phyloP scores from a whole-genome alignment of 1,140 invertebrate genomes.

The Drosophila tsacasi region DNA sequence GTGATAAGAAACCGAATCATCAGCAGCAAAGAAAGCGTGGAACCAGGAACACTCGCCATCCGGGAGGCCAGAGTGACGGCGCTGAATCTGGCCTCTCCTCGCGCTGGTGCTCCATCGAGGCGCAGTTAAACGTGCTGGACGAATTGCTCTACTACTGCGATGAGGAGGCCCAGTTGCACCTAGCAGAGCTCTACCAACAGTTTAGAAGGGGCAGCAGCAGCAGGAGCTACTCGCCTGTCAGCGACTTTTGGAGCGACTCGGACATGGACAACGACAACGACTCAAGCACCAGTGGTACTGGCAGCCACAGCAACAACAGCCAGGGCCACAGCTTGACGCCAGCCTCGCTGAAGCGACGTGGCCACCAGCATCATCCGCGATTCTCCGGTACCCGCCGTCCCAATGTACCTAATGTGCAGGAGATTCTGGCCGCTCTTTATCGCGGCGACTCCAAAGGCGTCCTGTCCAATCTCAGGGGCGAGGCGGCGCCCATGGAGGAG shows the following conservation, averaged over 20 bases:
- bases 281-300: conserved; percentile 86
- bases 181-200: conserved; percentile 66
- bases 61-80: conserved; percentile 30
- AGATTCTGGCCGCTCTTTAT: conserved; percentile 83
- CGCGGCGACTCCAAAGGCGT: conserved; percentile 76
- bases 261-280: conserved; percentile 69
- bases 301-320: conserved; percentile 87
- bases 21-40: conserved; percentile 40
- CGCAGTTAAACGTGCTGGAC: conserved; percentile 74
- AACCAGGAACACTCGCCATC: conserved; percentile 20
- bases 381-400: conserved; percentile 85
- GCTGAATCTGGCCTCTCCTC: conserved; percentile 70
- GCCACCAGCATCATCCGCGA: conserved; percentile 92
- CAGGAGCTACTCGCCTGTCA: conserved; percentile 28
- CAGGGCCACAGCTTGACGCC: conserved; percentile 50
- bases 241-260: conserved; percentile 66
- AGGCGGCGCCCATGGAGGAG: conserved; percentile 14
- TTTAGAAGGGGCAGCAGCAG: conserved; percentile 40
- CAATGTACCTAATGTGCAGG: conserved; percentile 81
- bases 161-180: conserved; percentile 69
- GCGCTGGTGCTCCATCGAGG: conserved; percentile 79
- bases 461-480: conserved; percentile 68
- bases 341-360: conserved; percentile 88
- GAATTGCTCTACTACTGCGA: conserved; percentile 77
- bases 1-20: conserved; percentile 60